Percentiles rank a stretch among this genome's conserved stretches.
These are phyloP conservation scores for Araneus ventricosus DNA, from an alignment of 1,140 invertebrate species.

Conservation along the genomic window DNA sequence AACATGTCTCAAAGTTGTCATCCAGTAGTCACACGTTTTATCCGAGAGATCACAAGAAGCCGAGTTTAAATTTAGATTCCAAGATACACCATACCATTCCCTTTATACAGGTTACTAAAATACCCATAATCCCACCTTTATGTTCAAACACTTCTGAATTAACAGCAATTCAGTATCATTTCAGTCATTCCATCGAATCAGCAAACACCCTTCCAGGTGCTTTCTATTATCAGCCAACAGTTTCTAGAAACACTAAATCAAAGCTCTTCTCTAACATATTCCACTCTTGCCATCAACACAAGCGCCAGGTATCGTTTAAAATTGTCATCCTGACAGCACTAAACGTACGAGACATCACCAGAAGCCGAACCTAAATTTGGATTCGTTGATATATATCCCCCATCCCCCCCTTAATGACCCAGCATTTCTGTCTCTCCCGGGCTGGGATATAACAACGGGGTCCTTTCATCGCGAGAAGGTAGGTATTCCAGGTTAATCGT, in stretches of 20 bases:
- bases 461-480: constrained; percentile 14
- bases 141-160: too few relatives aligned
- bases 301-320: constrained; percentile 42
- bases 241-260: constrained; percentile 2
- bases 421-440: neutral
- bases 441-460: constrained; percentile 46
- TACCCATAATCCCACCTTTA: too few relatives aligned
- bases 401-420: constrained; percentile 48
- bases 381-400: constrained; percentile 31
- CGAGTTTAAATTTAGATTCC: too few relatives aligned
- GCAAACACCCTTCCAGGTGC: too few relatives aligned
- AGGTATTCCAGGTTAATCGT: constrained; percentile 67
- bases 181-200: too few relatives aligned
- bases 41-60: too few relatives aligned
- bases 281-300: neutral
- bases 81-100: too few relatives aligned
- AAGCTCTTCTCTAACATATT: neutral
- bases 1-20: too few relatives aligned
- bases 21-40: too few relatives aligned
- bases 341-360: constrained; percentile 42
- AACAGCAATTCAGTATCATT: too few relatives aligned
- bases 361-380: constrained; percentile 68
- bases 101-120: too few relatives aligned
- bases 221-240: neutral
- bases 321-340: constrained; percentile 42